Evolutionary conservation across 2,888 invertebrate species (phyloP), one percentile per base, ranked within the genome.

Genomic region (Schizotus pectinicornis): DNA sequence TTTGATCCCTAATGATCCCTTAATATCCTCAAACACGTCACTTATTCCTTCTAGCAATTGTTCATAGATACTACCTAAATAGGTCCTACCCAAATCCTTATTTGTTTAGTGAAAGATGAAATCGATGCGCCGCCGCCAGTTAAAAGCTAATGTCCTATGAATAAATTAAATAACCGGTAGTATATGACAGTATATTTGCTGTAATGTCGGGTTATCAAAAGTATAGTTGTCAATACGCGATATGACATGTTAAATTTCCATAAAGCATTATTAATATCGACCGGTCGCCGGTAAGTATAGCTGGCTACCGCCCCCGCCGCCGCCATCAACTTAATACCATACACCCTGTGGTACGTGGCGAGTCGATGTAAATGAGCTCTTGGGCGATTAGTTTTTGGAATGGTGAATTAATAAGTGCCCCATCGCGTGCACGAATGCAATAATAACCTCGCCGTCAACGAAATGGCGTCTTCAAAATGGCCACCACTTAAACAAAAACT

Each of bases 401-500:
- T 65, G 61, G 63, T 67, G 63, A 61, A 65, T 62, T 67, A 72
- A 70, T 73, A 71, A 73, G 67, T 70, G 66, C 60, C 65, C 62
- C 62, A 69, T 73, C 62, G 72, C 72, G 70, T 73, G 72, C 63
- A 63, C 60, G 46, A 56, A 49, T 37, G 50, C 67, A 64, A 69
- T 71, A 68, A 70, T 58, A 64, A 48, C 47, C 30, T 12, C 14
- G 43, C 55, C 53, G 55, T 63, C 64, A 63, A 67, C 65, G 64
- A 63, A 67, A 69, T 68, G 69, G 68, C 64, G 68, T 69, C 69
- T 66, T 71, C 70, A 69, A 70, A 67, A 70, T 72, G 71, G 69
- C 69, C 54, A 49, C 62, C 57, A 48, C 53, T 63, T 56, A 55
- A 60, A 57, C 43, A 55, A 53, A 62, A 51, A 43, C 53, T 37